Base-by-base conservation (phyloP, 2,888 invertebrate genomes). In the Drosophila stalkeri region DNA sequence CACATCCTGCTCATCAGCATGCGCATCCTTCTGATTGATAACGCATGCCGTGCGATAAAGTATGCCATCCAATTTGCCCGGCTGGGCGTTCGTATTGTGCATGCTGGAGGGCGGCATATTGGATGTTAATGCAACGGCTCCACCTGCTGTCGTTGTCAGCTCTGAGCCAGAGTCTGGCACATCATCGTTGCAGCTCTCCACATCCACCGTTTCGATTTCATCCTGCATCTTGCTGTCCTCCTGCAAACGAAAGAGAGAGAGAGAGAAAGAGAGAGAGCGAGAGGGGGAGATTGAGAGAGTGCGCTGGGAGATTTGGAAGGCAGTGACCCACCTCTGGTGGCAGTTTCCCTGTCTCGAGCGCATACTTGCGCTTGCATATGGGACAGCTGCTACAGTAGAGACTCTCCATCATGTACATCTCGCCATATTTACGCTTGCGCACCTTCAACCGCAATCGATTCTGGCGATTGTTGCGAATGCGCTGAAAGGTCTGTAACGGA, bases 141-240 rank as follows among this genome's bases (percentile, higher is more conserved):
- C 66, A 4, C 12, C 56, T 14, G 27, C 46, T 55, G 72, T 39
- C 59, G 81, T 35, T 35, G 75, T 64, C 47, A 91, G 70, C 64
- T 93, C 93, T 2, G 93, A 93, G 9, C 92, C 92, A 9, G 93
- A 93, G 77, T 93, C 93, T 64, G 93, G 93, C 51, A 93, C 91
- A 69, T 93, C 93, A 68, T 93, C 93, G 55, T 92, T 92, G 77
- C 93, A 93, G 68, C 95, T 95, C 90, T 95, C 95, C 20, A 95
- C 95, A 81, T 96, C 96, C 9, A 96, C 95, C 0, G 95, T 95
- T 92, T 96, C 96, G 80, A 96, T 95, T 91, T 96, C 96, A 20
- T 95, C 95, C 68, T 92, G 92, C 59, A 90, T 73, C 47, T 91
- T 90, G 63, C 70, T 64, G 46, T 91, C 91, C 57, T 91, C 92